These are phyloP conservation scores for Tylochromis polylepis DNA, from an alignment of 2,113 vertebrate genomes.

Conservation along the genomic window DNA sequence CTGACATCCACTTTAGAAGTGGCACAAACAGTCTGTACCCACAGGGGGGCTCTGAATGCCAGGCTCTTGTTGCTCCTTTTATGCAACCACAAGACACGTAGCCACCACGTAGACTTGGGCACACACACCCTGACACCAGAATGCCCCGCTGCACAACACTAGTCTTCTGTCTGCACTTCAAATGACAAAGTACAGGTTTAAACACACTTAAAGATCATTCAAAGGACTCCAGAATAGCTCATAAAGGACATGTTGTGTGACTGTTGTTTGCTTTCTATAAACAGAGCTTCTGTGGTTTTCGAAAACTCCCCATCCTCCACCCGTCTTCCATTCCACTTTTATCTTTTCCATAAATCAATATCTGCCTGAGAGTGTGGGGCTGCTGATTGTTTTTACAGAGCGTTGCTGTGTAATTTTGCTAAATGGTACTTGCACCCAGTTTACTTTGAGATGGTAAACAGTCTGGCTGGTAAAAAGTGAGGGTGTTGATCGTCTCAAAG, in stretches of 20 bases:
- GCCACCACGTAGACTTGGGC: background rate
- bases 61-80: background rate
- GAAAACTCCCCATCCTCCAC: constrained; percentile 23
- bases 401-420: constrained; percentile 71
- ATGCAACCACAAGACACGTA: background rate
- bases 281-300: constrained; percentile 33
- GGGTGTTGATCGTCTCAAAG: constrained; percentile 36
- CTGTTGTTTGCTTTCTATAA: constrained; percentile 20
- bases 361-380: constrained; percentile 49
- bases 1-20: constrained; percentile 4
- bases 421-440: constrained; percentile 59
- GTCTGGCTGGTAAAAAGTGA: constrained; percentile 57
- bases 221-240: constrained; percentile 23
- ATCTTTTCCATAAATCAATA: constrained; percentile 64
- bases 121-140: constrained; percentile 33
- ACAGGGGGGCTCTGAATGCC: constrained; percentile 22
- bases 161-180: constrained; percentile 13
- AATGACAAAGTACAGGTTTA: constrained; percentile 11
- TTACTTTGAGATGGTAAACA: constrained; percentile 67
- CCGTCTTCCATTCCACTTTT: constrained; percentile 31
- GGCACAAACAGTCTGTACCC: background rate
- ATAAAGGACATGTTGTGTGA: constrained; percentile 26
- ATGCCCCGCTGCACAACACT: background rate
- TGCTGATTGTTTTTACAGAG: constrained; percentile 67
- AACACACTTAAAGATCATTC: constrained; percentile 22